Base-by-base conservation (phyloP, 2,797 vertebrate species). In the Oreonectes daqikongensis region DNA sequence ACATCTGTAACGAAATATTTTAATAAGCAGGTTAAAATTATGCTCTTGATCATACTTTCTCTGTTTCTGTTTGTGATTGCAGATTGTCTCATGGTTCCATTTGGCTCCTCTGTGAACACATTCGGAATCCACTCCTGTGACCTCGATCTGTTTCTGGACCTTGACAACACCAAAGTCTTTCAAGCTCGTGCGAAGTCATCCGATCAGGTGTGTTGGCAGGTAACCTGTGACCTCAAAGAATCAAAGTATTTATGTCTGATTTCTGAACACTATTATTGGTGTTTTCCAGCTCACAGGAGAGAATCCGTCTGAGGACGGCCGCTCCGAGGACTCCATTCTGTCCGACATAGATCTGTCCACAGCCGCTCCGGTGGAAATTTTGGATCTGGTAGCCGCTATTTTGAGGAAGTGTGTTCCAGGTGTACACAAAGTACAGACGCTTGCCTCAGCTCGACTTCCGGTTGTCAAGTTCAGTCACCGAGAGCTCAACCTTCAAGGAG, bases 381-480 rank as follows among this genome's bases (percentile, higher is more conserved):
- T 98, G 73, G 94, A 96, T 9, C 89, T 99, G 0, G 94, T 97
- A 69, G 94, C 93, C 0, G 79, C 91, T 0, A 95, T 99, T 53
- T 86, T 99, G 20, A 92, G 87, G 12, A 94, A 94, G 83, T 99
- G 96, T 1, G 95, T 96, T 2, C 96, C 97, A 0, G 95, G 95
- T 0, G 96, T 97, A 17, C 93, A 96, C 82, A 93, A 94, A 15
- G 96, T 98, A 64, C 91, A 94, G 0, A 85, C 92, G 1, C 94
- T 98, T 50, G 87, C 92, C 82, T 86, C 88, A 0, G 96, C 96
- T 18, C 93, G 96, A 3, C 92, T 95, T 6, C 96, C 96, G 0
- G 95, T 98, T 2, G 92, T 96, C 74, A 97, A 96, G 81, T 98
- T 97, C 84, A 93, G 91, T 77, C 94, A 98, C 87, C 92, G 92